Percentiles rank a stretch among this genome's conserved stretches.
phyloP scores from a whole-genome alignment of 2,113 vertebrate genomes.

The Channa argus region DNA sequence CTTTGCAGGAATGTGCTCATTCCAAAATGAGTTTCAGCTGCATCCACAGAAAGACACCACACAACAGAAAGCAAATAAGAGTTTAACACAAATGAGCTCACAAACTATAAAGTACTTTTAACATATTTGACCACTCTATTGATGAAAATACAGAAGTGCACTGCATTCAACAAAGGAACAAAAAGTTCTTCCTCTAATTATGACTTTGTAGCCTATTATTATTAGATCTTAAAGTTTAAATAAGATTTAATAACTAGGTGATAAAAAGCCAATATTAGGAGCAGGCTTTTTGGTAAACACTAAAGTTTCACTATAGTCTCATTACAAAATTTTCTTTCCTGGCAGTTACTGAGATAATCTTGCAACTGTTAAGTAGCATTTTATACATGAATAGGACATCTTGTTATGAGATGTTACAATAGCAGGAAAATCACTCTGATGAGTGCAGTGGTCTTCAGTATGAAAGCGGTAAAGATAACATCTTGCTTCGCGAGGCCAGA shows the following conservation, averaged over 20 bases:
- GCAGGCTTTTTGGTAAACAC: too few species aligned
- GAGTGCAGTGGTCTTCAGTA: background rate
- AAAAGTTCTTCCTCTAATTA: background rate
- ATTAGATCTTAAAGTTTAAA: background rate
- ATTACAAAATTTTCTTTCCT: too few species aligned
- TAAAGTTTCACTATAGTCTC: too few species aligned
- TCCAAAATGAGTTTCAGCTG: too few species aligned
- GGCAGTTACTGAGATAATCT: too few species aligned
- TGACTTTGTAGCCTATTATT: background rate
- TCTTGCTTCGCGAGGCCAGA: background rate
- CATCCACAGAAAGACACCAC: background rate
- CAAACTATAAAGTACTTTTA: constrained; percentile 3
- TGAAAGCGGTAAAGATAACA: background rate
- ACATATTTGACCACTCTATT: background rate
- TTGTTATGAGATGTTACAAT: too few species aligned
- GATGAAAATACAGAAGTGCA: background rate
- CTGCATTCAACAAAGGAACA: background rate
- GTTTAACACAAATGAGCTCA: background rate
- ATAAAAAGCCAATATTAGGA: too few species aligned
- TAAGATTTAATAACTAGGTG: too few species aligned
- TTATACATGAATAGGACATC: too few species aligned
- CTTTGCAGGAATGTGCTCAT: too few species aligned
- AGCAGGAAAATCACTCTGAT: background rate
- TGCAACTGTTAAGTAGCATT: too few species aligned
- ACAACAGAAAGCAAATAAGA: background rate